These are phyloP conservation scores for Melanocharis versteri DNA, from an alignment of 2,113 vertebrate species.

Conservation along the genomic window DNA sequence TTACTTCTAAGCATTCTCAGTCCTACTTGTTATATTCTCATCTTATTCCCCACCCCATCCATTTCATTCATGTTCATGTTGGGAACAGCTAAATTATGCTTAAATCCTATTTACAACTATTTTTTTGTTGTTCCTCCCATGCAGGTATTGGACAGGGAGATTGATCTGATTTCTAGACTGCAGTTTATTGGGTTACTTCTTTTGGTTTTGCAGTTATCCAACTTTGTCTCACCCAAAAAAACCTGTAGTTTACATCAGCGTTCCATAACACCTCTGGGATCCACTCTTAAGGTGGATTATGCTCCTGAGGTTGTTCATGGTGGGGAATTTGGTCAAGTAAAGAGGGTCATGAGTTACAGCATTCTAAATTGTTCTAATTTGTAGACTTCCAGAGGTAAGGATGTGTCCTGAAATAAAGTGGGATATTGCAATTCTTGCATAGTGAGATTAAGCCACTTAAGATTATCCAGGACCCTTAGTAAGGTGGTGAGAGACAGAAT, in stretches of 20 bases:
- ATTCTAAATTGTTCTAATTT: conserved; percentile 22
- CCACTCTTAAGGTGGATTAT: not conserved
- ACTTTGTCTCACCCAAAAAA: not conserved
- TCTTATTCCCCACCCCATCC: not conserved
- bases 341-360: not conserved
- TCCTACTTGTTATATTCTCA: not conserved
- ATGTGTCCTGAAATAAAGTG: conserved; percentile 46
- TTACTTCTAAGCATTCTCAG: not conserved
- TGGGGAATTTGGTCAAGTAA: not conserved
- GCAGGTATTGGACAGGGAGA: not conserved
- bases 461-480: conserved; percentile 25
- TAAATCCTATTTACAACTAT: not conserved
- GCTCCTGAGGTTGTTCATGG: not conserved
- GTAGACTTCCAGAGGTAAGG: conserved; percentile 29
- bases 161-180: not conserved
- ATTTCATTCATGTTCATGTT: not conserved
- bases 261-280: not conserved
- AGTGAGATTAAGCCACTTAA: conserved; percentile 26
- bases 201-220: not conserved
- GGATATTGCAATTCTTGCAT: conserved; percentile 16
- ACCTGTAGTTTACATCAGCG: not conserved
- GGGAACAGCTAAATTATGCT: not conserved
- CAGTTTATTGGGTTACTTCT: not conserved
- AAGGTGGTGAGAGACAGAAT: conserved; percentile 41
- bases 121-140: not conserved